Evolutionary conservation across 2,113 vertebrate genomes (phyloP), one percentile per base, ranked within the genome.

Genomic region (Alouatta palliata): DNA sequence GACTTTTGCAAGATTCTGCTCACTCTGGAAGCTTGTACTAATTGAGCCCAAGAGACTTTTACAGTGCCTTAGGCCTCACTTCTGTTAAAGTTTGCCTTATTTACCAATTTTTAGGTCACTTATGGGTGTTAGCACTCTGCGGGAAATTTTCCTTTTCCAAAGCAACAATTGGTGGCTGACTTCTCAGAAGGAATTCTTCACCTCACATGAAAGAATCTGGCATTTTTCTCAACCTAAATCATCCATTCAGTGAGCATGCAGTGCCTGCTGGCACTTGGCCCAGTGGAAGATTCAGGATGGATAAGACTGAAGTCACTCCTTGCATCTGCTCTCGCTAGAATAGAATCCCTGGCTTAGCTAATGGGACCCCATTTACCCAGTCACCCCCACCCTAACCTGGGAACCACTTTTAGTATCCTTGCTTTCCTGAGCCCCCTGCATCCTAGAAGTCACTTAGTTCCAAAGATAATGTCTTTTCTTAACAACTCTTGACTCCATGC

Each of bases 191-290:
- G 61, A n/a, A 87, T 68, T 47, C 3, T 76, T 75, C 6, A 58
- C n/a, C 90, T 91, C 56, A 52, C 16, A 9, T 40, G 27, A 27
- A 49, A 32, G 73, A 54, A 73, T 79, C 49, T 27, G 58, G 11
- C 32, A 4, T 27, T 19, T n/a, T n/a, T 43, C 54, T 56, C 17
- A 3, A 49, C 76, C 35, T 23, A 11, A 47, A 64, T 21, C 21
- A 27, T 20, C 27, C 11, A 21, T 27, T 70, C 11, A 23, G 1
- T 23, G 52, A 75, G 40, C 21, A 4, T 6, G 76, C 23, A 1
- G 1, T 3, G 16, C 23, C n/a, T 8, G n/a, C n/a, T 7, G 4
- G 19, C 10, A 1, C 10, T 40, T 23, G 21, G 7, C 43, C 32
- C 58, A 58, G n/a, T 3, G 11, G n/a, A 52, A 56, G 58, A 54